Evolutionary conservation across 2,888 invertebrate genomes (phyloP).

Genomic region (Xestia xanthographa): DNA sequence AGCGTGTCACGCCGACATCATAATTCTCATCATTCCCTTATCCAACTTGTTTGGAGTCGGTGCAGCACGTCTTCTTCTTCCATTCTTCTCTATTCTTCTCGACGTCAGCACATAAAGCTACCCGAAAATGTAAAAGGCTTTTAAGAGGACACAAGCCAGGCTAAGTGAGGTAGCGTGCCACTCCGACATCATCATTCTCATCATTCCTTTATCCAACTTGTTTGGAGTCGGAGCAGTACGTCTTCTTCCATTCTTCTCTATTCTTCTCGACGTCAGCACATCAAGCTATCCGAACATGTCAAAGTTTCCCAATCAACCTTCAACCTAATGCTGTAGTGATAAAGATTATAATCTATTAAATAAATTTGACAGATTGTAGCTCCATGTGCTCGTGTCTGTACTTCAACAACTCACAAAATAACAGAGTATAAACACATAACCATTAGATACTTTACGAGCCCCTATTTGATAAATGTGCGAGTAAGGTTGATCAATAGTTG

Average conservation of each 20-base stretch:
- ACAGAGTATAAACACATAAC: neutral
- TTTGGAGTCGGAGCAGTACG: neutral
- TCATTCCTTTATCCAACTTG: neutral
- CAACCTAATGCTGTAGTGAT: too few relatives aligned
- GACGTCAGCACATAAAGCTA: too few relatives aligned
- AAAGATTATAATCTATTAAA: too few relatives aligned
- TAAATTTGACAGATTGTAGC: too few relatives aligned
- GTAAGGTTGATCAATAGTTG: constrained; percentile 36
- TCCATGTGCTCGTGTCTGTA: neutral
- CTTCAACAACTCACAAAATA: constrained; percentile 8
- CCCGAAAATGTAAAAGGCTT: neutral
- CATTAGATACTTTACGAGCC: constrained; percentile 12
- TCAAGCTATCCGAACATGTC: too few relatives aligned
- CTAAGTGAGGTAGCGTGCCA: neutral
- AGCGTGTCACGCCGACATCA: neutral
- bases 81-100: too few relatives aligned
- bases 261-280: too few relatives aligned
- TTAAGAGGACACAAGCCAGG: neutral
- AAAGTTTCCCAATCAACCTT: neutral
- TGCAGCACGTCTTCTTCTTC: too few relatives aligned
- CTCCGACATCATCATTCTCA: neutral
- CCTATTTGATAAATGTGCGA: constrained; percentile 2
- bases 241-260: too few relatives aligned
- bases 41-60: neutral
- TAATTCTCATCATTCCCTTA: neutral